Conservation (phyloP, 2,113 vertebrate species). For the Ptilorrhoa leucosticta region DNA sequence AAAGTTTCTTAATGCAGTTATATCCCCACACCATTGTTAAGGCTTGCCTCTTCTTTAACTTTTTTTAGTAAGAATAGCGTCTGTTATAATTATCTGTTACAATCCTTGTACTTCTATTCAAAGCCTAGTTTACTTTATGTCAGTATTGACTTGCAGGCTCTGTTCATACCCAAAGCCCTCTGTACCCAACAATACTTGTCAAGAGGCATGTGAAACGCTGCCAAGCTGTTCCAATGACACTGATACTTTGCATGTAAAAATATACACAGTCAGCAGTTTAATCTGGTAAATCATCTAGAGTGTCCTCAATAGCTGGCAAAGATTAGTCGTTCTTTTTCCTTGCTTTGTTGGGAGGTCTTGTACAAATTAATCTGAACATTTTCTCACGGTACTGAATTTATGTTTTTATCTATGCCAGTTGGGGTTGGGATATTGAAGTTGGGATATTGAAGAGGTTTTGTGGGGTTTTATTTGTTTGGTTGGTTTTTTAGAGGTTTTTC, state of each 20-base stretch:
- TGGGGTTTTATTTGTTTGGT: neutral
- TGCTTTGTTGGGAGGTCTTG: neutral
- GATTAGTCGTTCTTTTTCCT: neutral
- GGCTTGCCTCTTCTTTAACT: neutral
- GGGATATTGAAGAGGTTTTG: neutral
- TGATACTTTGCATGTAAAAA: slow-evolving; percentile 1
- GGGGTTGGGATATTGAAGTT: neutral
- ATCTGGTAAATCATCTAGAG: neutral
- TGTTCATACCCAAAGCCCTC: neutral
- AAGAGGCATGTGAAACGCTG: neutral
- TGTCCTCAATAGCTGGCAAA: neutral
- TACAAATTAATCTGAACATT: neutral
- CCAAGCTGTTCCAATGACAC: neutral
- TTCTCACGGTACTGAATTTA: neutral
- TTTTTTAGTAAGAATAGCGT: neutral
- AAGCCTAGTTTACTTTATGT: neutral
- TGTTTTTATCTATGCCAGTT: neutral
- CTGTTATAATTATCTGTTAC: neutral
- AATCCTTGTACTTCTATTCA: neutral
- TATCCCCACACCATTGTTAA: neutral
- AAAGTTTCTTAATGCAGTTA: neutral
- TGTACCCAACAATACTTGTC: neutral
- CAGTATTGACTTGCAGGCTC: neutral
- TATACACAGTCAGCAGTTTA: neutral
- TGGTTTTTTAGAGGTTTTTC: neutral